These are phyloP conservation scores for Drosophila aldrichi DNA, from an alignment of 2,888 invertebrate species.

Conservation along the genomic window DNA sequence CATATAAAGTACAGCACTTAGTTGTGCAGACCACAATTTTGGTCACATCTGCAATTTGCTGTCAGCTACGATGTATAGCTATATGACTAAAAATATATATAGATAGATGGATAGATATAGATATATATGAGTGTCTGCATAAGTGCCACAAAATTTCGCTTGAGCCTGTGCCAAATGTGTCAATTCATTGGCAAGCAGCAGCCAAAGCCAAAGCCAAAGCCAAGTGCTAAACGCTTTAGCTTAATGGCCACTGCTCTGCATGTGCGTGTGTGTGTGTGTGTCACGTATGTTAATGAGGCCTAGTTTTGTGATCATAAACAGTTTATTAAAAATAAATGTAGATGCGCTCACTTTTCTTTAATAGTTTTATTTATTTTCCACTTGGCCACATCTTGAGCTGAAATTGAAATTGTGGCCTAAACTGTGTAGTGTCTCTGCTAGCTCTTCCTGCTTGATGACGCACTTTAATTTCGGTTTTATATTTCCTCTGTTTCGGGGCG, in stretches of 20 bases:
- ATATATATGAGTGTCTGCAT: background rate
- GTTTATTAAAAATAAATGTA: conserved; percentile 54
- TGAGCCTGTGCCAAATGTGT: conserved; percentile 65
- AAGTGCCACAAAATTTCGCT: conserved; percentile 27
- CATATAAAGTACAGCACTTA: conserved; percentile 13
- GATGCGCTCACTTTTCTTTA: conserved; percentile 60
- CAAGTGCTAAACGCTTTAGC: conserved; percentile 60
- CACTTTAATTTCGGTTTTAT: conserved; percentile 17
- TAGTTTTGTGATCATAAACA: conserved; percentile 70
- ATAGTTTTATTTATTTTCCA: conserved; percentile 28
- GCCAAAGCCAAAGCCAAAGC: conserved; percentile 19
- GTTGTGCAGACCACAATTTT: conserved; percentile 12
- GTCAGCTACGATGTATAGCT: conserved; percentile 23
- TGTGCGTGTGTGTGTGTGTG: conserved; percentile 29
- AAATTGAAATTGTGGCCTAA: conserved; percentile 41
- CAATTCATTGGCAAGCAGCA: conserved; percentile 52
- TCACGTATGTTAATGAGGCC: conserved; percentile 81
- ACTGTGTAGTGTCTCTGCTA: background rate
- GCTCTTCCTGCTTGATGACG: conserved; percentile 42
- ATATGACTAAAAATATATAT: conserved; percentile 6
- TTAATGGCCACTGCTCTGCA: conserved; percentile 37
- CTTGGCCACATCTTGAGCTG: conserved; percentile 40
- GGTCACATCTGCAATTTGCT: conserved; percentile 25
- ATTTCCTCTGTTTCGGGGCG: conserved; percentile 36
- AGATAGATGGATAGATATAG: background rate